Percentiles rank a stretch among this genome's conserved stretches.
Evolutionary conservation across 2,888 invertebrate genomes (phyloP).

Genomic region (Campoplex nolae): DNA sequence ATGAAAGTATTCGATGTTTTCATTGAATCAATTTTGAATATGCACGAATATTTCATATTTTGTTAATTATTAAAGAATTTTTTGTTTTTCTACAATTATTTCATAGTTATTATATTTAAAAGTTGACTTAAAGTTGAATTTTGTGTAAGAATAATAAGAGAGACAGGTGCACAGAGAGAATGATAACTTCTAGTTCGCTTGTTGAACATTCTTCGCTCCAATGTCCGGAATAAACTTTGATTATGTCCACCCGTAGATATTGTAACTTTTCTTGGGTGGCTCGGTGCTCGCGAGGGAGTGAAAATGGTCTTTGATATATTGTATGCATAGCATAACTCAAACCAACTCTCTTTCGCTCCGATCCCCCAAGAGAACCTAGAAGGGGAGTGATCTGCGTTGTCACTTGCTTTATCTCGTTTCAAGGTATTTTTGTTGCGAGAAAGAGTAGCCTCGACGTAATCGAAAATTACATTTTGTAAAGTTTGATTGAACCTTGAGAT

Average conservation of each 20-base stretch:
- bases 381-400: neutral
- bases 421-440: neutral
- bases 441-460: neutral
- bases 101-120: neutral
- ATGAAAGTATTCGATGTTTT: neutral
- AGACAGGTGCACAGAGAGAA: neutral
- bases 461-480: conserved; percentile 10
- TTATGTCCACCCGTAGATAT: conserved; percentile 3
- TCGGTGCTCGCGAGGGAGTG: neutral
- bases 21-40: neutral
- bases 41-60: neutral
- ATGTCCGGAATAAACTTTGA: conserved; percentile 14
- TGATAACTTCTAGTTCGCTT: neutral
- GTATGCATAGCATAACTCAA: conserved; percentile 22
- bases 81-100: neutral
- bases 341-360: conserved; percentile 13
- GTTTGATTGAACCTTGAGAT: neutral
- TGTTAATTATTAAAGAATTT: neutral
- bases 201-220: neutral
- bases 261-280: conserved; percentile 14
- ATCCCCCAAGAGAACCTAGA: neutral
- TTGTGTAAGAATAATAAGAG: neutral
- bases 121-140: neutral
- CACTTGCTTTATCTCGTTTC: conserved; percentile 6
- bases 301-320: conserved; percentile 38